A percentile compares a stretch with the other conserved stretches of the same genome.
Conservation (phyloP, 1,140 invertebrate genomes). For the Colletes gigas region DNA sequence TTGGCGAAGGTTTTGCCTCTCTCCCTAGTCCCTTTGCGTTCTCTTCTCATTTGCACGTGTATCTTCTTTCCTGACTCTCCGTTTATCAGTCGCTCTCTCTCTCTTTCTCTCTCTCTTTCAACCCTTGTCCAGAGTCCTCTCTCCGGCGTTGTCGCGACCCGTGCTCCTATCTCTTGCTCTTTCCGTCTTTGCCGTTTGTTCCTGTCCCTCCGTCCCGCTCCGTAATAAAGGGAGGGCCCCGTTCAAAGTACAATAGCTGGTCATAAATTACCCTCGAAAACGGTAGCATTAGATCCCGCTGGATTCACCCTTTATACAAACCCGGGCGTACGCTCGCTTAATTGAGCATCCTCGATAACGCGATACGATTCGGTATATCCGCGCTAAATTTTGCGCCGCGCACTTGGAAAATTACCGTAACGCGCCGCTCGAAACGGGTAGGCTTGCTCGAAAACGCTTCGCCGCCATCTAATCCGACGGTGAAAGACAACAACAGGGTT, state of each 20-base stretch:
- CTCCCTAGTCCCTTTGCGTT: neutral
- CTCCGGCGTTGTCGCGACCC: neutral
- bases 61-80: neutral
- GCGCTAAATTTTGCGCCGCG: slow-evolving; percentile 35
- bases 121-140: neutral
- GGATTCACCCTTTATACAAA: slow-evolving; percentile 68
- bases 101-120: neutral
- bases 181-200: slow-evolving; percentile 40
- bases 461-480: no score
- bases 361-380: slow-evolving; percentile 41
- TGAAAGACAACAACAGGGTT: no score
- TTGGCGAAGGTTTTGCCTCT: neutral
- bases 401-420: slow-evolving; percentile 23
- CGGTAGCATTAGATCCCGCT: slow-evolving; percentile 65
- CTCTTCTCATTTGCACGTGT: neutral
- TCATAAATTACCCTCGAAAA: slow-evolving; percentile 68
- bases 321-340: slow-evolving; percentile 53
- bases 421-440: neutral
- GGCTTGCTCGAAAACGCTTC: no score
- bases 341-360: slow-evolving; percentile 64
- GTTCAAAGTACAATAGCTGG: slow-evolving; percentile 63
- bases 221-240: slow-evolving; percentile 36
- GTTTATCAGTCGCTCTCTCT: slow-evolving; percentile 24
- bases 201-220: slow-evolving; percentile 19
- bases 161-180: slow-evolving; percentile 12